Evolutionary conservation across 1,140 invertebrate genomes (phyloP).

Genomic region (Protaetia brevitarsis): DNA sequence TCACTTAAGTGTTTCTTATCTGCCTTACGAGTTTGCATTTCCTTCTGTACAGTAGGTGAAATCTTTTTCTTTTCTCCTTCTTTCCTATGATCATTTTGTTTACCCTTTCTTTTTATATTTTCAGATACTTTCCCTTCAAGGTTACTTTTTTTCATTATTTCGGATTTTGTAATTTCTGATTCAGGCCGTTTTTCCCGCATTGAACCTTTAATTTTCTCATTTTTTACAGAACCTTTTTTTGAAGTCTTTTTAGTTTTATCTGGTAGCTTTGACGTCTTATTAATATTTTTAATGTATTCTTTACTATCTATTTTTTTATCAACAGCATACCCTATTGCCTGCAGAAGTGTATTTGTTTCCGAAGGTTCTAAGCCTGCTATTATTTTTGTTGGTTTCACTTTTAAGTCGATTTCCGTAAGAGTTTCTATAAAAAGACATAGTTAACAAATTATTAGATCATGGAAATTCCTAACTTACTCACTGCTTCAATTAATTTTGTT

Average conservation of each 20-base stretch:
- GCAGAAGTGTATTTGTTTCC: conserved; percentile 89
- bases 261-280: conserved; percentile 29
- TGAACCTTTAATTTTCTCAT: conserved; percentile 23
- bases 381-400: conserved; percentile 82
- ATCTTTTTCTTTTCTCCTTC: neutral
- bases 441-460: conserved; percentile 19
- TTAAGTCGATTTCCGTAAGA: conserved; percentile 68
- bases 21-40: neutral
- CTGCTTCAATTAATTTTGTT: conserved; percentile 79
- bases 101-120: neutral
- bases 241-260: neutral
- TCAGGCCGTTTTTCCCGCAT: conserved; percentile 25
- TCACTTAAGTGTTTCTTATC: neutral
- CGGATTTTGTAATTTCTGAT: conserved; percentile 31
- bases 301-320: conserved; percentile 63
- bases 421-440: conserved; percentile 65
- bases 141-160: conserved; percentile 43
- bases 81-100: neutral
- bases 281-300: conserved; percentile 46
- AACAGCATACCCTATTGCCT: conserved; percentile 74
- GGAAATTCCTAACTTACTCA: conserved; percentile 65
- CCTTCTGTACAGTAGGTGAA: neutral
- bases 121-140: conserved; percentile 26
- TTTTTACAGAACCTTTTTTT: conserved; percentile 7
- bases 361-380: conserved; percentile 89